Evolutionary conservation across 1,140 invertebrate species (phyloP), one percentile per base, ranked within the genome.

Genomic region (Achatina immaculata): DNA sequence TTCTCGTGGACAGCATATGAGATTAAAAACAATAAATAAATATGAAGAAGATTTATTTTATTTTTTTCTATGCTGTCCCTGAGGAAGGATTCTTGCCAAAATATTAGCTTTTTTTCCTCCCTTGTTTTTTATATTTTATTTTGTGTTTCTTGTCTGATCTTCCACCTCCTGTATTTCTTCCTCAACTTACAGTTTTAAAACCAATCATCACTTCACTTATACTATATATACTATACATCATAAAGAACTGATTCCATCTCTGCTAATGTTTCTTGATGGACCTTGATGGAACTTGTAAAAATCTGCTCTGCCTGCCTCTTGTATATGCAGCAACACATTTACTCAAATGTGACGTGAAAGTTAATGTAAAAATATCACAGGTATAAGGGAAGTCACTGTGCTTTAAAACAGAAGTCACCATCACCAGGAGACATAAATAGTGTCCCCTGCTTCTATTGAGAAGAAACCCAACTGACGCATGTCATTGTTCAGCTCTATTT

Each of bases 391-490:
- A 45, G 31, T 36, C n/a, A 43, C 14, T 36, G n/a, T 78, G 14
- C 24, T 31, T 34, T 28, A 65, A 68, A 55, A 42, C 51, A 34
- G 62, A 43, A 55, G 66, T 45, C 28, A 28, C 28, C 31, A 71
- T 84, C 82, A 94, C 93, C 94, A 95, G 81, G 92, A 92, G 7
- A 95, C 94, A 80, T 94, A 89, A 86, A 97, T 94, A 75, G 93
- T 94, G 91, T 97, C 96, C 77, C 95, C 95, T 86, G 95, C 94
- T 92, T 96, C 95, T 48, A 97, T 92, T 0, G 96, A 96, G 91
- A 95, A 98, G 90, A 94, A 96, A 81, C 94, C 93, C 43, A 98
- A 89, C 84, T 95, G 94, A 90, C 96, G 95, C 78, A 95, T 93
- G 76, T 94, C 94, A 89, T 96, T 96, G 82, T 96, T 95, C 75